Evolutionary conservation across 2,888 invertebrate genomes (phyloP).

Genomic region (Dynastes tityus): DNA sequence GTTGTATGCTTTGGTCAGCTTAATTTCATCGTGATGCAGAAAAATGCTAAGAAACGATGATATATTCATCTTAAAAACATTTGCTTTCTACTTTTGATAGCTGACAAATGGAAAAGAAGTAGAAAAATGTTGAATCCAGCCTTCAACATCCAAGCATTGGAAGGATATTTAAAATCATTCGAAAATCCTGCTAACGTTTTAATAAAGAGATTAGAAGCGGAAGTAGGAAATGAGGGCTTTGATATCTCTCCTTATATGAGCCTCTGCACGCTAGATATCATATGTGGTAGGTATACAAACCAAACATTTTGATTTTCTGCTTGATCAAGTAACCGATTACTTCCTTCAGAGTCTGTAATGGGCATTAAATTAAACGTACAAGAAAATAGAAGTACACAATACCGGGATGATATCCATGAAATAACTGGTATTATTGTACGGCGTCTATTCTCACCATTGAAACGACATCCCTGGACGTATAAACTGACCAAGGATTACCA

Average conservation of each 20-base stretch:
- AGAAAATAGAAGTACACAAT: constrained; percentile 77
- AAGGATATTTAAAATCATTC: constrained; percentile 79
- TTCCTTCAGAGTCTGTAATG: no score
- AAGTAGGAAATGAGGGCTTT: constrained; percentile 67
- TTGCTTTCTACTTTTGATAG: constrained; percentile 55
- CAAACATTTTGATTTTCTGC: no score
- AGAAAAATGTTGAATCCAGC: constrained; percentile 82
- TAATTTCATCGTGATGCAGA: no score
- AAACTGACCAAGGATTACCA: constrained; percentile 75
- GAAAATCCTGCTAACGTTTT: constrained; percentile 76
- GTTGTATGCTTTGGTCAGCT: no score
- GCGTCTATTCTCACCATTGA: constrained; percentile 68
- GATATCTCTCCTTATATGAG: constrained; percentile 76
- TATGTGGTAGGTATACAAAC: constrained; percentile 71
- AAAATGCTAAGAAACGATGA: no score
- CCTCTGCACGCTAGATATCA: constrained; percentile 75
- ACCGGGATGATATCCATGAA: constrained; percentile 81
- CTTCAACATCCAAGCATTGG: constrained; percentile 82
- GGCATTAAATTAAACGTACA: constrained; percentile 78
- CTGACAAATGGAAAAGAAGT: constrained; percentile 76
- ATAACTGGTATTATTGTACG: constrained; percentile 62
- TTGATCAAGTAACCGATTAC: no score
- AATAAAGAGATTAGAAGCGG: constrained; percentile 70
- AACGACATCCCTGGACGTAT: constrained; percentile 71
- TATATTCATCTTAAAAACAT: background rate